These are phyloP conservation scores for Actinostola sp. DNA, from an alignment of 92 coral and sea anemone genomes.

Conservation along the genomic window DNA sequence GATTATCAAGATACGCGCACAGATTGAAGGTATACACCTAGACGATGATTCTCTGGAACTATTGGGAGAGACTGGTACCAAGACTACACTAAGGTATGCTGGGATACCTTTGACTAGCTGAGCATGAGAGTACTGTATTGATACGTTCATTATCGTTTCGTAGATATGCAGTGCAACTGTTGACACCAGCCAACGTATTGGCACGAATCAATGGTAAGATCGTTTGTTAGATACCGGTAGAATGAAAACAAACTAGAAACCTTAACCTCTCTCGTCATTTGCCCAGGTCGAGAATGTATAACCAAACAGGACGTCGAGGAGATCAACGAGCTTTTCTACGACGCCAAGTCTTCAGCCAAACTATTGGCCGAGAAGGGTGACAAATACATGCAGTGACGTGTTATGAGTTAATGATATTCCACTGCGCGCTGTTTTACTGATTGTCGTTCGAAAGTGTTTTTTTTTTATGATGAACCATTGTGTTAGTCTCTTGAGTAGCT, in stretches of 20 bases:
- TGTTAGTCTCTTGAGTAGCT: too few species aligned
- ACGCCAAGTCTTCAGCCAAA: conserved; percentile 97
- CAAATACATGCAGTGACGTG: conserved; percentile 86
- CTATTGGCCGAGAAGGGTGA: conserved; percentile 96
- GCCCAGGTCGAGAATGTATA: conserved; percentile 85
- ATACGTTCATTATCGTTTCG: not conserved
- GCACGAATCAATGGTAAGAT: conserved; percentile 93
- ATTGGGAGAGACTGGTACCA: conserved; percentile 95
- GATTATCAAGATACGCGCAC: conserved; percentile 92
- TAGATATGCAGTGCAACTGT: conserved; percentile 95
- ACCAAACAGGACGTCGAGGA: conserved; percentile 94
- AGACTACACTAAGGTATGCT: conserved; percentile 85
- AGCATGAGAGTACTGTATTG: not conserved
- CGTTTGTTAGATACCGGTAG: too few species aligned
- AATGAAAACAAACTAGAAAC: too few species aligned
- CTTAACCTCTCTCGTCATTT: too few species aligned
- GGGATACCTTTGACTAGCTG: too few species aligned
- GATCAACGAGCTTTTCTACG: conserved; percentile 94
- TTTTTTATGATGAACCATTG: too few species aligned
- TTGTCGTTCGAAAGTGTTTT: too few species aligned
- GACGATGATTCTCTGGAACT: conserved; percentile 87
- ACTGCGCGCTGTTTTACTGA: too few species aligned
- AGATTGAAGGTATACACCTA: conserved; percentile 90
- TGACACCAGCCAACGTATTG: conserved; percentile 96
- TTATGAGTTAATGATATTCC: too few species aligned